A percentile compares a stretch with the other conserved stretches of the same genome.
phyloP scores from a whole-genome alignment of 2,797 vertebrate species.

The Acanthurus lineatus region DNA sequence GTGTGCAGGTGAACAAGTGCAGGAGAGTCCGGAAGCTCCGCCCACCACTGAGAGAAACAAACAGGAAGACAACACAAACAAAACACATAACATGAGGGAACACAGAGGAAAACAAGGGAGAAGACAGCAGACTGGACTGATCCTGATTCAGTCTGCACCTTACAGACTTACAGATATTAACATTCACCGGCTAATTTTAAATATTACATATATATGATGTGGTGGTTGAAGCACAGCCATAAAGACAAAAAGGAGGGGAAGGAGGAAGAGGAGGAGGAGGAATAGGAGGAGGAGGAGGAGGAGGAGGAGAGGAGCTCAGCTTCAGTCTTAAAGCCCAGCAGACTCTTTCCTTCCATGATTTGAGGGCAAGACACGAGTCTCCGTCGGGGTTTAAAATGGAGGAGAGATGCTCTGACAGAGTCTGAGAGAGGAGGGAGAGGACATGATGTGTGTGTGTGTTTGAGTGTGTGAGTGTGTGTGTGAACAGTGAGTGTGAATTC shows the following conservation, averaged over 20 bases:
- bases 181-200: too few species aligned
- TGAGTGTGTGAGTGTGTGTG: background rate
- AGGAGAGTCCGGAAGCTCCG: too few species aligned
- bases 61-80: too few species aligned
- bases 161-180: too few species aligned
- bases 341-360: slow-evolving; percentile 18
- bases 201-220: background rate
- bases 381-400: slow-evolving; percentile 28
- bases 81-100: too few species aligned
- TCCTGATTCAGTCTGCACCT: too few species aligned
- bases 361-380: slow-evolving; percentile 25
- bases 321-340: slow-evolving; percentile 25
- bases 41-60: too few species aligned
- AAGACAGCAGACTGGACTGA: background rate
- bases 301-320: background rate
- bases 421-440: background rate
- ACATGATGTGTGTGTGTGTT: slow-evolving; percentile 5
- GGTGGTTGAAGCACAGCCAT: background rate
- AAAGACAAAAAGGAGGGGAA: slow-evolving; percentile 7
- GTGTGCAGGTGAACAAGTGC: too few species aligned
- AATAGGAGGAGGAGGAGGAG: slow-evolving; percentile 38
- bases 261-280: slow-evolving; percentile 20
- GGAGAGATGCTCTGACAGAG: slow-evolving; percentile 2
- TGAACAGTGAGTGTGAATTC: background rate
- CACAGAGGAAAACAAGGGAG: too few species aligned